Base-by-base conservation (phyloP, 1,140 invertebrate species). In the Anastatus disparis region DNA sequence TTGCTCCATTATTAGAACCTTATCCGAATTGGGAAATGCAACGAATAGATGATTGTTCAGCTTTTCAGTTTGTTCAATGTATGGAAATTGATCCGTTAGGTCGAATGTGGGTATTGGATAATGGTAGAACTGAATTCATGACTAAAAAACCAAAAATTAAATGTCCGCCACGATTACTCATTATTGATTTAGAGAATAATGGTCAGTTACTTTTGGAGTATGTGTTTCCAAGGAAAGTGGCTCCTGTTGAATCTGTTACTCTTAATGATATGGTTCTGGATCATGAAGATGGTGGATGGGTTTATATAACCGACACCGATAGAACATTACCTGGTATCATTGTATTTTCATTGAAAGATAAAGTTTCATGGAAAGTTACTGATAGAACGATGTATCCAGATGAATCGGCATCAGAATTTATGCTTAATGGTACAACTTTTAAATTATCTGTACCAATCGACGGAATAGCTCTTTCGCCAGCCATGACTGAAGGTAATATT, bases 21-120 rank as follows among this genome's bases (percentile, higher is more conserved):
- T 92, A 88, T 79, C 91, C 91, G 24, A 87, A 82, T 61, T 92
- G 90, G 90, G 79, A 79, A 3, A 86, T 87, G 78, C 90, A 92
- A 76, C 76, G 79, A 2, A 67, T 88, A 27, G 87, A 85, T 0
- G 75, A 80, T 59, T 92, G 91, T 79, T 77, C 77, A 6, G 85
- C 88, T 6, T 84, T 92, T 26, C 90, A 91, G 74, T 90, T 88
- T 72, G 89, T 91, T 24, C 89, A 90, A 77, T 89, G 88, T n/a
- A n/a, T n/a, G n/a, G n/a, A n/a, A n/a, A n/a, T n/a, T n/a, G n/a
- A n/a, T n/a, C n/a, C n/a, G n/a, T 74, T 86, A 26, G 90, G 89
- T 4, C 78, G 89, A 2, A 88, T 92, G 88, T 92, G 90, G 90
- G 86, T 91, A 15, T 76, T 91, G 42, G 91, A 92, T 76, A 88